Evolutionary conservation across 2,113 vertebrate genomes (phyloP).

Genomic region (pig (Sus scrofa)): T2T-Sscrofa CM000820.6:134488001-134488500

Average conservation of each 20-base stretch:
- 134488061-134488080: not conserved
- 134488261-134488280: not conserved
- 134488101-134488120: not conserved
- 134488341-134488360: not conserved
- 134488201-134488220: not conserved
- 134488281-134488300: not conserved
- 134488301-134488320: not conserved
- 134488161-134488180: not conserved
- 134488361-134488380: not conserved
- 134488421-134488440: not conserved
- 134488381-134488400: not conserved
- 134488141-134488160: not conserved
- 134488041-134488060: conserved; percentile 36
- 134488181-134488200: not conserved
- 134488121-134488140: not conserved
- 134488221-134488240: not conserved
- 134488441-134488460: conserved; percentile 83
- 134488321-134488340: not conserved
- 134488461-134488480: conserved; percentile 66
- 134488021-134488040: not conserved
- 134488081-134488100: not conserved
- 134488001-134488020: not conserved
- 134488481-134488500: conserved; percentile 37
- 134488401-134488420: conserved; percentile 12
- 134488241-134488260: not conserved